Conservation (phyloP, 2,797 vertebrate species). For the Potorous gilbertii region DNA sequence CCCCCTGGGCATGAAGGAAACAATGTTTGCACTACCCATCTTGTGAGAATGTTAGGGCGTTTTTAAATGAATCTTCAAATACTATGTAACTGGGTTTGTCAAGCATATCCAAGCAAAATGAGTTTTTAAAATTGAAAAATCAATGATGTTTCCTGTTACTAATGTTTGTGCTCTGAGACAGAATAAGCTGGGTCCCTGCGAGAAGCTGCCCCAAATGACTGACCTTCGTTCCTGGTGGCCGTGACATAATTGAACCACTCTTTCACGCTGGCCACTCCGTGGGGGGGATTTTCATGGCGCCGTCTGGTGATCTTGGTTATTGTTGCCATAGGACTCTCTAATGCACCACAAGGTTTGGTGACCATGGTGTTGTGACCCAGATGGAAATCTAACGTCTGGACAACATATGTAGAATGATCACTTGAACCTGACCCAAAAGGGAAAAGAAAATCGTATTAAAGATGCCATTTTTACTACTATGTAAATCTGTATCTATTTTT, state of each 20-base stretch:
- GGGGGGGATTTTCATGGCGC: conserved; percentile 97
- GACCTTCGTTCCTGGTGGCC: conserved; percentile 98
- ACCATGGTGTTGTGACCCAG: conserved; percentile 99
- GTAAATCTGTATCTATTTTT: not conserved
- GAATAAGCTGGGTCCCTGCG: conserved; percentile 24
- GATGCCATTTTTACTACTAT: not conserved
- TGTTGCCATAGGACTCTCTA: conserved; percentile 98
- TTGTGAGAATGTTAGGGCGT: not conserved
- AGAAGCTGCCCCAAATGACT: conserved; percentile 39
- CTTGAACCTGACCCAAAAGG: conserved; percentile 88
- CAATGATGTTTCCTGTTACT: not conserved
- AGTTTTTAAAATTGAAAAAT: conserved; percentile 34
- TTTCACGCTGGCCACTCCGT: conserved; percentile 97
- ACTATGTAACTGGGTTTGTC: not conserved
- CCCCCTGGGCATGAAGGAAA: not conserved
- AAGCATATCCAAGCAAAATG: conserved; percentile 29
- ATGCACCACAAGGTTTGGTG: conserved; percentile 97
- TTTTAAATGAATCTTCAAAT: not conserved
- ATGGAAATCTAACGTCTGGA: conserved; percentile 98
- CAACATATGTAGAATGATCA: conserved; percentile 97
- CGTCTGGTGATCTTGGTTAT: conserved; percentile 98
- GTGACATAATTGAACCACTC: conserved; percentile 99
- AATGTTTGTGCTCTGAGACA: conserved; percentile 51
- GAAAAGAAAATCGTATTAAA: conserved; percentile 33
- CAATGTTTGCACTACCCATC: not conserved